Evolutionary conservation across 2,797 vertebrate genomes (phyloP), one percentile per base, ranked within the genome.

Genomic region (Eulemur rubriventer): DNA sequence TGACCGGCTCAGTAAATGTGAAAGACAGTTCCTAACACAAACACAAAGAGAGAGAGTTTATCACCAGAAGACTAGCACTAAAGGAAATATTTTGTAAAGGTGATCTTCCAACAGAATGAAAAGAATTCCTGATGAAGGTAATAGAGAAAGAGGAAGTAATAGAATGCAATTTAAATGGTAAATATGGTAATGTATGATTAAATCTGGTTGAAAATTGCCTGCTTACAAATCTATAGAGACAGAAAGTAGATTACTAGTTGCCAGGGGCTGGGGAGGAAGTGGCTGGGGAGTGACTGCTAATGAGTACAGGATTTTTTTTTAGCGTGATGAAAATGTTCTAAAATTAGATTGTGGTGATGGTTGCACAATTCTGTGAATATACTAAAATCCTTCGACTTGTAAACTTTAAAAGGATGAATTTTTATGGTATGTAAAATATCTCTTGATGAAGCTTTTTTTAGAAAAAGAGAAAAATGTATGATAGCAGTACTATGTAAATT

Each of bases 141-240:
- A 81, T 22, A 63, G 55, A 67, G 61, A 90, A 2, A 50, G 65
- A 69, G 75, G 57, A 57, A 94, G 84, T 70, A 75, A 30, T 38
- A 67, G 38, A 90, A 87, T n/a, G 24, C 41, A 75, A 35, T 12
- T 48, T 88, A 75, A 94, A 33, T 63, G 57, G 76, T 70, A 90
- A 87, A 70, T 59, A 79, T 20, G 65, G 41, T 35, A 41, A 22
- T 22, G 57, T 46, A 33, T 69, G 72, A 84, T 55, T 63, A 70
- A 30, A 84, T 75, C 50, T 65, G 63, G 43, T 84, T 93, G 92
- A 73, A 94, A 95, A 75, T 55, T 35, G 13, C 85, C 89, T 80
- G 24, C 76, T 94, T 90, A 38, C 59, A 88, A 63, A 87, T 63
- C 92, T 65, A 17, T 7, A 78, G 55, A 83, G 82, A 55, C 28